phyloP scores from a whole-genome alignment of 2,888 invertebrate genomes.

The Aethes cnicana region DNA sequence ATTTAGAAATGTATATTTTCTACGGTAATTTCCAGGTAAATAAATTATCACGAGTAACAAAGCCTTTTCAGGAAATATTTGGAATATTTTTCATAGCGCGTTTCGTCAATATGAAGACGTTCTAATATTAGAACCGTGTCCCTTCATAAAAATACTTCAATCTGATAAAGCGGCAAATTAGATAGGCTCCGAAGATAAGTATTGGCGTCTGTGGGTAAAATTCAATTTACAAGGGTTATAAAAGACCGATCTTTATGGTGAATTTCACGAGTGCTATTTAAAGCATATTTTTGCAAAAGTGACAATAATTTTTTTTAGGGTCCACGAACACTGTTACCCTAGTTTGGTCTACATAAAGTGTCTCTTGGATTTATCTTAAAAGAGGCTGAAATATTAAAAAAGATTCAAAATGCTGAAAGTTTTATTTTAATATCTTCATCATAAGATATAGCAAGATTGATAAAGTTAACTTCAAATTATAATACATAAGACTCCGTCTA shows the following conservation, averaged over 20 bases:
- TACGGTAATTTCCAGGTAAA: too few relatives aligned
- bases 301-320: neutral
- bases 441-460: too few relatives aligned
- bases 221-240: constrained; percentile 14
- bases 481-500: too few relatives aligned
- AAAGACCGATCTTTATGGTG: constrained; percentile 22
- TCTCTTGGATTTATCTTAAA: too few relatives aligned
- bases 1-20: too few relatives aligned
- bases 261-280: constrained; percentile 8
- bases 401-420: too few relatives aligned
- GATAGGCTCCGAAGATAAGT: constrained; percentile 19
- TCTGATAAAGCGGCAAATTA: constrained; percentile 16
- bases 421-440: too few relatives aligned
- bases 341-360: too few relatives aligned
- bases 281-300: neutral
- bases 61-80: neutral
- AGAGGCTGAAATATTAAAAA: too few relatives aligned
- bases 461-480: too few relatives aligned
- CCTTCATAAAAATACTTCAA: constrained; percentile 3
- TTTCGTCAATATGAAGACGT: neutral
- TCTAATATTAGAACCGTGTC: constrained; percentile 10
- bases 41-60: neutral
- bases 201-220: constrained; percentile 18
- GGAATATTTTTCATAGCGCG: neutral
- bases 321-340: too few relatives aligned